Evolutionary conservation across 2,113 vertebrate genomes (phyloP), one percentile per base, ranked within the genome.

Genomic region (Strix aluco): DNA sequence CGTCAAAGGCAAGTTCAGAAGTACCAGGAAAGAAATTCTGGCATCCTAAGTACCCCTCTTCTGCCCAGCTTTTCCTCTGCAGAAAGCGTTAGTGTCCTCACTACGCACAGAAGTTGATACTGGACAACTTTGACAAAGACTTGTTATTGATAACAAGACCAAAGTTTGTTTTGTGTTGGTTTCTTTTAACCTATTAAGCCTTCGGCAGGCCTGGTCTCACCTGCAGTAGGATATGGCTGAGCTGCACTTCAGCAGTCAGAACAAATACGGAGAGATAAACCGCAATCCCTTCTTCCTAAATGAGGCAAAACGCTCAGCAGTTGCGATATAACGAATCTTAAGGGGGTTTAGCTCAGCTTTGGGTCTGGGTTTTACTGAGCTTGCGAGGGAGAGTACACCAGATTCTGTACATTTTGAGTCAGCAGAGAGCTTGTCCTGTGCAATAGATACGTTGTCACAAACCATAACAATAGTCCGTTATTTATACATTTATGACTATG

Each of bases 401-500:
- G 20, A 51, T 38, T n/a, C 69, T 30, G 61, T 30, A 27, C 40
- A 3, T 23, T 47, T 38, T 5, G 88, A 73, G 34, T 65, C 77
- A 81, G 69, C 61, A 90, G 59, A 74, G 77, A 86, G 75, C 82
- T 85, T 86, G n/a, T 58, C 86, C 90, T 72, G 96, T 94, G 94
- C 94, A 92, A 62, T 38, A 93, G 7, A 15, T 74, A 81, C 57
- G 8, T 73, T 87, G 65, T 61, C 82, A 59, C 34, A 5, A 59
- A 22, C 71, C 85, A 1, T 9, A 40, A 63, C 25, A 13, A 59
- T 30, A 73, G 65, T 49, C 74, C 29, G 15, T 55, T 63, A 40
- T 23, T 63, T 69, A 26, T 36, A 63, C 44, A 9, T 81, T 80
- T 21, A 20, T 38, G 65, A 49, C 40, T 71, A 3, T 11, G 46